Conservation (phyloP, 2,888 invertebrate genomes). For the Acanthosepion lycidas region DNA sequence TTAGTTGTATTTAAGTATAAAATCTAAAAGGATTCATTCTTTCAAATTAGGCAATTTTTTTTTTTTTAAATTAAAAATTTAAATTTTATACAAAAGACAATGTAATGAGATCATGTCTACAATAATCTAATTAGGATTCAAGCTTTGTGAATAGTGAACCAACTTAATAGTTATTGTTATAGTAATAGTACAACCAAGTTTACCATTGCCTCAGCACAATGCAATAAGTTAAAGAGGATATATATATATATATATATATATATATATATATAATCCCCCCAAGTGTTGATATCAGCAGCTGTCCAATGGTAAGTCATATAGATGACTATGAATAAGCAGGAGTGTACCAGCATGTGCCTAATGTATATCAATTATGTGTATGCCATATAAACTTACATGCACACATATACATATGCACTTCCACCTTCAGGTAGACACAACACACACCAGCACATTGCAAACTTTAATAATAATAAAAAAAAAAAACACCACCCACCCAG, state of each 20-base stretch:
- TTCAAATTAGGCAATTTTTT: background rate
- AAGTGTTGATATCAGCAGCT: constrained; percentile 41
- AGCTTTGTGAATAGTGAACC: background rate
- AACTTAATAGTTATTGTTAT: background rate
- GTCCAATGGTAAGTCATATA: constrained; percentile 1
- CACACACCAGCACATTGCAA: too few relatives aligned
- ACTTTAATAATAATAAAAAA: background rate
- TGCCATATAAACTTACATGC: background rate
- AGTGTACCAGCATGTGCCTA: background rate
- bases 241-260: too few relatives aligned
- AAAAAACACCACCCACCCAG: background rate
- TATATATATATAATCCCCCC: background rate
- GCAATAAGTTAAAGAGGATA: background rate
- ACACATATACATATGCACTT: background rate
- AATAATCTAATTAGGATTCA: constrained; percentile 4
- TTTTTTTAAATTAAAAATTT: background rate
- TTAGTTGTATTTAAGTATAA: too few relatives aligned
- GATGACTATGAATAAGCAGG: background rate
- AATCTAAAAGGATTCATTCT: too few relatives aligned
- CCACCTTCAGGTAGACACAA: background rate
- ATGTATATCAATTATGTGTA: background rate
- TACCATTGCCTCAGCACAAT: constrained; percentile 14
- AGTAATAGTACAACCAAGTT: constrained; percentile 33
- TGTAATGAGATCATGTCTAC: background rate
- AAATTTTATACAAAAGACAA: background rate